phyloP scores from a whole-genome alignment of 2,113 vertebrate species.

The Corythaixoides concolor region DNA sequence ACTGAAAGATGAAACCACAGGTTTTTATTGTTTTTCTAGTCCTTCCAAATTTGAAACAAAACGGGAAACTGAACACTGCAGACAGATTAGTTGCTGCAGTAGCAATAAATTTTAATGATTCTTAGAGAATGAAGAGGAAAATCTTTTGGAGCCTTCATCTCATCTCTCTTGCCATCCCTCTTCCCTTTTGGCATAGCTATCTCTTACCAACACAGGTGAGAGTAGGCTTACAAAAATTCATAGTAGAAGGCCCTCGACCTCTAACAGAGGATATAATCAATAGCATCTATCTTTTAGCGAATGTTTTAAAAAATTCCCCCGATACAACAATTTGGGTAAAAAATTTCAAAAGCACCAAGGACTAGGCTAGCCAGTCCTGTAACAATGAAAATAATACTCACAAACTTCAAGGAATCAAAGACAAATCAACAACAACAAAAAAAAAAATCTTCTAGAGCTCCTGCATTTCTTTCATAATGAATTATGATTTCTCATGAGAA shows the following conservation, averaged over 20 bases:
- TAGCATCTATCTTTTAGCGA: background rate
- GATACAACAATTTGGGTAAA: background rate
- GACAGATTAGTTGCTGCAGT: background rate
- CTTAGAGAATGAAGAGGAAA: background rate
- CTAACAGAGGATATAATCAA: background rate
- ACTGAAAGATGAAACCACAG: background rate
- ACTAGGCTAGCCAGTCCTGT: background rate
- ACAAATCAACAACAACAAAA: background rate
- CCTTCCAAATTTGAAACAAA: background rate
- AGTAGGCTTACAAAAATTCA: background rate
- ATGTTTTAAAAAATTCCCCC: background rate
- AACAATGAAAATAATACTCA: background rate
- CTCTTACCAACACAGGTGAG: background rate
- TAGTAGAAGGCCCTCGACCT: background rate
- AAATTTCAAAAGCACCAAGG: background rate
- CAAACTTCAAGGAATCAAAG: background rate
- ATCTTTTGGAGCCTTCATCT: background rate
- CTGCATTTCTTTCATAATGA: background rate
- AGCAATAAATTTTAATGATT: background rate
- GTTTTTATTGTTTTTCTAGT: background rate
- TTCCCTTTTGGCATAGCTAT: rapidly evolving
- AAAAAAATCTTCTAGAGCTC: background rate
- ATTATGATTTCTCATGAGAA: background rate
- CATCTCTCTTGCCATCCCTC: background rate
- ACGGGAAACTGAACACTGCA: background rate